Conservation (phyloP, 2,888 invertebrate species). For the Caenorhabditis japonica region DNA sequence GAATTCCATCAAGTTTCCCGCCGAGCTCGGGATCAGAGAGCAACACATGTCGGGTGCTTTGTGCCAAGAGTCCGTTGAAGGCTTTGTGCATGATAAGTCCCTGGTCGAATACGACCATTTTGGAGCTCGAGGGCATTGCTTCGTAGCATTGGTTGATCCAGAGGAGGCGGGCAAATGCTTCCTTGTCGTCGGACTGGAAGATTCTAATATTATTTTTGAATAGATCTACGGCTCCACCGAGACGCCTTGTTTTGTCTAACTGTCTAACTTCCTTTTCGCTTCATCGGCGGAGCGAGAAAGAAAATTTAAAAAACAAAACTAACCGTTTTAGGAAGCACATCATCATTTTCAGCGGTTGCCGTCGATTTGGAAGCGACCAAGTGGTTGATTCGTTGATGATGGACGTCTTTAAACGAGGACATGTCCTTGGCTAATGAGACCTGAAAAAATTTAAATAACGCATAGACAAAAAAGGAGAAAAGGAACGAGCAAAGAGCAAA, state of each 20-base stretch:
- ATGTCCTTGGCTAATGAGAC: conserved; percentile 17
- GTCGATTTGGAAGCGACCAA: conserved; percentile 46
- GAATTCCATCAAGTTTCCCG: conserved; percentile 82
- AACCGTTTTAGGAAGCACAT: conserved; percentile 45
- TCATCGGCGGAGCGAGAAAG: no score
- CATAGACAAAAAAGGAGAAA: neutral
- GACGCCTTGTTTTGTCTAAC: no score
- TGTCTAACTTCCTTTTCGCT: no score
- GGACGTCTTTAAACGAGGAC: conserved; percentile 48
- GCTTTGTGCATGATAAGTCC: conserved; percentile 96
- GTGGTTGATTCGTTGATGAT: conserved; percentile 37
- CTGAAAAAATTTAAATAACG: no score
- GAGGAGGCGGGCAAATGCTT: conserved; percentile 83
- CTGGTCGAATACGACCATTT: conserved; percentile 98
- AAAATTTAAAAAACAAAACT: conserved; percentile 2
- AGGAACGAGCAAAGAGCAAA: conserved; percentile 3
- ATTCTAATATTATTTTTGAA: neutral
- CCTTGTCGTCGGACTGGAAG: conserved; percentile 47
- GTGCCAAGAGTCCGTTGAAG: conserved; percentile 97
- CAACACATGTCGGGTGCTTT: conserved; percentile 79
- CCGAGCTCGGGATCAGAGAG: conserved; percentile 56
- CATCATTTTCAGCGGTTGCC: conserved; percentile 24
- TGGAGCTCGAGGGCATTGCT: conserved; percentile 97
- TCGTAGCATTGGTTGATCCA: conserved; percentile 99
- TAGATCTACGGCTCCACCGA: no score